These are phyloP conservation scores for Thereva nobilitata DNA, from an alignment of 2,888 invertebrate species.

Conservation along the genomic window DNA sequence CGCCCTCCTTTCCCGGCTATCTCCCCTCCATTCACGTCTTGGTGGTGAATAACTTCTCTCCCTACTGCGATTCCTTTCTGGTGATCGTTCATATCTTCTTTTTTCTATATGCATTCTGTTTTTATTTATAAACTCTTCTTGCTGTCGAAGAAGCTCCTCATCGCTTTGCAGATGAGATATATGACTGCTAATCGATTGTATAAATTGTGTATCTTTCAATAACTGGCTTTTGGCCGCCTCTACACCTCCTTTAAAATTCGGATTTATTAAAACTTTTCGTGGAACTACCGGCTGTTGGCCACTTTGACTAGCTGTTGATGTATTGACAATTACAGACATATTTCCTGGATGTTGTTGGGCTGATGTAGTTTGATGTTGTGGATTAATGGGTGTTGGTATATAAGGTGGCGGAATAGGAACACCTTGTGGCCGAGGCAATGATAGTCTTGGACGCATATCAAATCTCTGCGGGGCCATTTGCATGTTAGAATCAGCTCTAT, in stretches of 20 bases:
- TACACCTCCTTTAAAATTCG: slow-evolving; percentile 58
- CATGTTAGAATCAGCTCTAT: slow-evolving; percentile 44
- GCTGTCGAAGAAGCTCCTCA: slow-evolving; percentile 56
- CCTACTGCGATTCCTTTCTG: slow-evolving; percentile 49
- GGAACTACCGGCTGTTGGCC: slow-evolving; percentile 46
- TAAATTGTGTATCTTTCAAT: slow-evolving; percentile 58
- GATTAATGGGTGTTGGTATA: slow-evolving; percentile 6
- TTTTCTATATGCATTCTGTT: slow-evolving; percentile 58
- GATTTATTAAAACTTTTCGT: slow-evolving; percentile 56
- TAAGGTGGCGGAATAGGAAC: slow-evolving; percentile 57
- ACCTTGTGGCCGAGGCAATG: slow-evolving; percentile 55
- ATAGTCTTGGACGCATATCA: slow-evolving; percentile 46
- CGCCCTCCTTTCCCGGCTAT: slow-evolving; percentile 41
- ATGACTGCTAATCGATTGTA: slow-evolving; percentile 53
- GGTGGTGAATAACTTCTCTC: slow-evolving; percentile 57
- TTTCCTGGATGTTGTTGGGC: slow-evolving; percentile 26
- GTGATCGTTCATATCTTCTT: slow-evolving; percentile 55
- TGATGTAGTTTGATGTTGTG: slow-evolving; percentile 27
- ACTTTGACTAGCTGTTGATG: slow-evolving; percentile 46
- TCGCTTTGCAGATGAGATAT: slow-evolving; percentile 52
- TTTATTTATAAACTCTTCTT: slow-evolving; percentile 58
- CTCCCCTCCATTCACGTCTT: slow-evolving; percentile 43
- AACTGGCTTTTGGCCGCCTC: slow-evolving; percentile 58
- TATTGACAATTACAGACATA: slow-evolving; percentile 47
- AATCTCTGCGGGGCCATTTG: slow-evolving; percentile 11